Evolutionary conservation across 2,113 vertebrate genomes (phyloP).

Genomic region (Lophius piscatorius): DNA sequence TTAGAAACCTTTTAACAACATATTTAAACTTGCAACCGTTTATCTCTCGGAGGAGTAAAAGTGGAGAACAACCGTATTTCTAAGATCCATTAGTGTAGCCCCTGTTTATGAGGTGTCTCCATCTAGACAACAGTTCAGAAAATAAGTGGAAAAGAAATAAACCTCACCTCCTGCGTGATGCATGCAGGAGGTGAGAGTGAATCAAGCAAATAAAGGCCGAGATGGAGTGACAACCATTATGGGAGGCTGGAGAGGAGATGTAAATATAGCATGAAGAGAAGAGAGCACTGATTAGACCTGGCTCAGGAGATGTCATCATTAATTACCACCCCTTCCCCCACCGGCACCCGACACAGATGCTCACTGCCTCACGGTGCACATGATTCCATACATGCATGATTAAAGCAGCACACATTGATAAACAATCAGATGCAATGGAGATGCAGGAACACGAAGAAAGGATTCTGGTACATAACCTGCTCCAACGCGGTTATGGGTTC

Average conservation of each 20-base stretch:
- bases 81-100: conserved; percentile 36
- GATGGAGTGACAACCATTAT: conserved; percentile 71
- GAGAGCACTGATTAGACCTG: conserved; percentile 70
- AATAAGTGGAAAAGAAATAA: conserved; percentile 34
- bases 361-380: neutral
- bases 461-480: too few relatives aligned
- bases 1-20: conserved; percentile 52
- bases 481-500: too few relatives aligned
- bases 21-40: conserved; percentile 58
- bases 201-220: conserved; percentile 57
- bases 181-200: conserved; percentile 2
- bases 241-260: conserved; percentile 62
- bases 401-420: conserved; percentile 5
- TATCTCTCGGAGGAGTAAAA: conserved; percentile 36
- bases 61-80: conserved; percentile 30
- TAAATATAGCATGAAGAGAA: conserved; percentile 64
- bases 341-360: conserved; percentile 6
- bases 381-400: too few relatives aligned
- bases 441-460: too few relatives aligned
- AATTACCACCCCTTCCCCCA: conserved; percentile 70
- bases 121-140: conserved; percentile 26
- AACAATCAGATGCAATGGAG: neutral
- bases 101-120: conserved; percentile 42
- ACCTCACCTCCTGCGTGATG: neutral
- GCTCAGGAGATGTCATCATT: conserved; percentile 71